Base-by-base conservation (phyloP, 2,113 vertebrate species). In the Muntiacus reevesi region DNA sequence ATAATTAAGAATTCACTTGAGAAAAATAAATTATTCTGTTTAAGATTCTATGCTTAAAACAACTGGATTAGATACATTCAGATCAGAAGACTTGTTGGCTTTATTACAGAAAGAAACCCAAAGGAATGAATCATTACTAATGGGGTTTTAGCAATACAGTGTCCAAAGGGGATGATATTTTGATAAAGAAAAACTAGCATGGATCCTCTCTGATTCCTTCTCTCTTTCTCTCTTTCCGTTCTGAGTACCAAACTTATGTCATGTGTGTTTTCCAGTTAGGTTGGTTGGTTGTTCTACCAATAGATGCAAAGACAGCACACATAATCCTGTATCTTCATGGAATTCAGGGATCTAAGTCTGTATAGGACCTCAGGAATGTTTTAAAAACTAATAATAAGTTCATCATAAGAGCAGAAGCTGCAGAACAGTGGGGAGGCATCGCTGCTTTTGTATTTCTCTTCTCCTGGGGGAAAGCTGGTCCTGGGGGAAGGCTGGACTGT, bases 41-140 rank as follows among this genome's bases (percentile, higher is more conserved):
- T 88, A 86, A 78, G 90, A 86, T 0, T 54, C 59, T 60, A 5
- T 36, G 23, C 57, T 95, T 85, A 45, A 86, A 98, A 91, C 3
- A 36, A 45, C 33, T 30, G 59, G 47, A 33, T 82, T 47, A 74
- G 30, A 54, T 40, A 17, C 5, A 27, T 59, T 64, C 78, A 92
- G 43, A 50, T 43, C 13, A 5, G 57, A 76, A 92, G 62, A 74
- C 55, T 8, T 84, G 16, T 52, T 54, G 52, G 13, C 33, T 78
- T 82, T 50, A n/a, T 87, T 27, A 78, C 1, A 6, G 59, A 87
- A 92, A 90, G 40, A 79, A 60, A 59, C 2, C 25, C 33, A 79
- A 52, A 67, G 55, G 83, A 76, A 81, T 6, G 33, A 71, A 71
- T 86, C 25, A 23, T 62, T 55, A n/a, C 64, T 86, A 62, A 54